Percentiles rank a stretch among this genome's conserved stretches.
These are phyloP conservation scores for Punctoribates punctum DNA, from an alignment of 2,888 invertebrate genomes.

Conservation along the genomic window DNA sequence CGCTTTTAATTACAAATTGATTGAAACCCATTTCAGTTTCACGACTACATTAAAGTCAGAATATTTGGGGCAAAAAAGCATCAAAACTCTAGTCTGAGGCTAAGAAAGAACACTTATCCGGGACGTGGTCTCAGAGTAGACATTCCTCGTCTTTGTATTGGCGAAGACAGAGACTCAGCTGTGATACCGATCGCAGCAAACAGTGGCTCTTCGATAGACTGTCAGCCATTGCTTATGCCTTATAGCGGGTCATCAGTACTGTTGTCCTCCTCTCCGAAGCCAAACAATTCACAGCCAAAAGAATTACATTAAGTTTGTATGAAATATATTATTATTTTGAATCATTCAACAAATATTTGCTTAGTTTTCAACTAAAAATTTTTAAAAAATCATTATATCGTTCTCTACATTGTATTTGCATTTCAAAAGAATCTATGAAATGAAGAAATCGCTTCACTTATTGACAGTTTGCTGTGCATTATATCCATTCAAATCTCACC, in stretches of 20 bases:
- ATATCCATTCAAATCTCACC: background rate
- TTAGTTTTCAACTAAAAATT: background rate
- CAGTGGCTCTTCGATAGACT: slow-evolving; percentile 21
- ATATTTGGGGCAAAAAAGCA: slow-evolving; percentile 23
- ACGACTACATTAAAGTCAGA: slow-evolving; percentile 28
- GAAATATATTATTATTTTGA: background rate
- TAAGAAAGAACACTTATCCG: slow-evolving; percentile 20
- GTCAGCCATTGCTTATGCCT: slow-evolving; percentile 33
- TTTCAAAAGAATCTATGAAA: background rate
- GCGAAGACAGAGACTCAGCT: slow-evolving; percentile 5
- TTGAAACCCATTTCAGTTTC: background rate
- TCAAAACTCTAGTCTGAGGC: slow-evolving; percentile 27
- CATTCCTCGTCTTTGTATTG: slow-evolving; percentile 36
- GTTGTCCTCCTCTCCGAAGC: slow-evolving; percentile 1
- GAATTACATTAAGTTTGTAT: background rate
- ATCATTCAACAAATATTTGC: background rate
- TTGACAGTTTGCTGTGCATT: slow-evolving; percentile 32
- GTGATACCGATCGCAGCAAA: slow-evolving; percentile 9
- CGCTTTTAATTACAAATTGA: background rate
- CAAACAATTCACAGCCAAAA: background rate
- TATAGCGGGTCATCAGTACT: slow-evolving; percentile 11
- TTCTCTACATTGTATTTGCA: background rate
- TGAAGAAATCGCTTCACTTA: background rate
- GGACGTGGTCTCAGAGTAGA: slow-evolving; percentile 31
- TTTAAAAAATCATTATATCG: background rate